phyloP scores from a whole-genome alignment of 2,797 vertebrate species.

The Vipera ursinii region DNA sequence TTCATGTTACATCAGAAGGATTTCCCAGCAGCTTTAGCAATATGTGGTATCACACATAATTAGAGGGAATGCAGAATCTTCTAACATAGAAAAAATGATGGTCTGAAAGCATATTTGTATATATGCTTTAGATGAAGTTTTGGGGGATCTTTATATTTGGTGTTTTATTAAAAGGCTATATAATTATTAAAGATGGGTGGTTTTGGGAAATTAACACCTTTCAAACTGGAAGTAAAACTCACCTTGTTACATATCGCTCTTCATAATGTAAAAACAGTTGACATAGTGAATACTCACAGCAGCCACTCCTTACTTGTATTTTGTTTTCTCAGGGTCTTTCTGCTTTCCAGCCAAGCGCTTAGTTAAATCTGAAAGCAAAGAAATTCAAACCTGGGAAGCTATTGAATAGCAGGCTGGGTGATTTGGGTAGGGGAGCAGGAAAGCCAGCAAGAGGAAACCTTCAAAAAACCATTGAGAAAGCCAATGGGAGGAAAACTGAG shows the following conservation, averaged over 20 bases:
- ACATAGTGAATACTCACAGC: neutral
- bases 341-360: neutral
- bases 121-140: neutral
- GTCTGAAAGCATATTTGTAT: neutral
- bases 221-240: neutral
- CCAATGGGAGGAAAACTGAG: neutral
- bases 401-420: neutral
- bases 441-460: neutral
- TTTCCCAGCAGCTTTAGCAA: conserved; percentile 30
- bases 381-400: neutral
- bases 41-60: conserved; percentile 21
- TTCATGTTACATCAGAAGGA: conserved; percentile 34
- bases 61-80: neutral
- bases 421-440: neutral
- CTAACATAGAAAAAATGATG: neutral
- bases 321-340: neutral
- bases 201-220: neutral
- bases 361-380: neutral
- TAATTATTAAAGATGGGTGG: neutral
- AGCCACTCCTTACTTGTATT: neutral
- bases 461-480: neutral
- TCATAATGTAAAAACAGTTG: conserved; percentile 5
- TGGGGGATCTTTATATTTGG: neutral
- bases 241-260: neutral
- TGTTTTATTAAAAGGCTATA: neutral